Base-by-base conservation (phyloP, 2,888 invertebrate genomes). In the Noctua janthe region DNA sequence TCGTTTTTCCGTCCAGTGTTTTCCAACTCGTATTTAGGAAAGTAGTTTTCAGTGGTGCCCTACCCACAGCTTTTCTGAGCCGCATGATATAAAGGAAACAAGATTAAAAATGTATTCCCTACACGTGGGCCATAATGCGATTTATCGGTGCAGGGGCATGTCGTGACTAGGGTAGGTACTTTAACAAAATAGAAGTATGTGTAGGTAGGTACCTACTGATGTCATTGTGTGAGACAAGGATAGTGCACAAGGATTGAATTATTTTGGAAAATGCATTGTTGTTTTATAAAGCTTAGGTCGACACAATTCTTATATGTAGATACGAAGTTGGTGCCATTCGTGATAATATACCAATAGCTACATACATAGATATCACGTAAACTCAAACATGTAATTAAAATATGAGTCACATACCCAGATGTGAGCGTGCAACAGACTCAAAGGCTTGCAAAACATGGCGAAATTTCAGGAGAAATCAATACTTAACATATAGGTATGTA, bases 61-160 rank as follows among this genome's bases (percentile, higher is more conserved):
- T 90, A 90, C 86, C 75, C 64, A 76, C 71, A 92, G 93, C 92
- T 94, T 94, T 94, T 92, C 94, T 94, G 93, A 94, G 94, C 93
- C 91, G 94, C 94, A 94, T 95, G 95, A 95, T 95, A 94, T 94
- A 96, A 95, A 95, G 95, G 95, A 95, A 96, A 96, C 95, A 95
- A 95, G 97, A 97, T 97, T 97, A 97, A 96, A 97, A 96, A 96
- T 96, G 94, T 96, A 97, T 96, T 96, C 96, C 90, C 92, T 92
- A 94, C 96, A 97, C 97, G 97, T 96, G 96, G 95, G 94, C 94
- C 92, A 94, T 96, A 96, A 96, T 96, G 95, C 96, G 95, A 96
- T 96, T 96, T 96, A 96, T 96, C 95, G 95, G 94, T 93, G 95
- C 94, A 93, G 94, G 94, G 92, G 94, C 94, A 94, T 95, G 95